These are phyloP conservation scores for Sylvietta virens DNA, from an alignment of 2,113 vertebrate genomes.

Conservation along the genomic window DNA sequence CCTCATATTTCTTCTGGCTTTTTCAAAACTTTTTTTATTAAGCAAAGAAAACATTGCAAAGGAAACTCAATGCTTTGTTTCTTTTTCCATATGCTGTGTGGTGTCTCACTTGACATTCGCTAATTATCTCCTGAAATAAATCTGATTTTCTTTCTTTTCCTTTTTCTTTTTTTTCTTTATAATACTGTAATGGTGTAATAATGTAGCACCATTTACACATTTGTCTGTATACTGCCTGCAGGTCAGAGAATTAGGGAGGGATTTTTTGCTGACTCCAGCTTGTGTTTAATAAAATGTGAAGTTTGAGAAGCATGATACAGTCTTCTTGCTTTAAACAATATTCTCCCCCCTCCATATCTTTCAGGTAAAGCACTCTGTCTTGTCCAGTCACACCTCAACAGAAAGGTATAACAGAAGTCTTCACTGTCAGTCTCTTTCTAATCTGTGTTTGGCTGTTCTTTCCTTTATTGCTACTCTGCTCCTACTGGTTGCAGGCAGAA, in stretches of 20 bases:
- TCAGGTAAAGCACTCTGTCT: conserved; percentile 81
- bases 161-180: background rate
- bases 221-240: background rate
- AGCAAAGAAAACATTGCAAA: background rate
- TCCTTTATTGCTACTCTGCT: background rate
- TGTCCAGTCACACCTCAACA: conserved; percentile 73
- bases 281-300: background rate
- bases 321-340: background rate
- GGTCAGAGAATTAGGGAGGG: background rate
- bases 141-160: background rate
- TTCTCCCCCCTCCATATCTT: conserved; percentile 29
- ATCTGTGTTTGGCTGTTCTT: background rate
- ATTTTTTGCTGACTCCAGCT: background rate
- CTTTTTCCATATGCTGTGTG: background rate
- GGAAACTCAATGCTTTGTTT: background rate
- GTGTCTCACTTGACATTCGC: background rate
- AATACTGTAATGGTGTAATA: background rate
- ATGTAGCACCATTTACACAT: background rate
- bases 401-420: conserved; percentile 79
- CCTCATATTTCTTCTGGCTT: background rate
- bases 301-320: background rate
- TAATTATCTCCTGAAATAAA: background rate
- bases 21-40: background rate
- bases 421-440: background rate
- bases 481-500: background rate